Base-by-base conservation (phyloP, 2,888 invertebrate genomes). In the Rambutsinella grinnellia region DNA sequence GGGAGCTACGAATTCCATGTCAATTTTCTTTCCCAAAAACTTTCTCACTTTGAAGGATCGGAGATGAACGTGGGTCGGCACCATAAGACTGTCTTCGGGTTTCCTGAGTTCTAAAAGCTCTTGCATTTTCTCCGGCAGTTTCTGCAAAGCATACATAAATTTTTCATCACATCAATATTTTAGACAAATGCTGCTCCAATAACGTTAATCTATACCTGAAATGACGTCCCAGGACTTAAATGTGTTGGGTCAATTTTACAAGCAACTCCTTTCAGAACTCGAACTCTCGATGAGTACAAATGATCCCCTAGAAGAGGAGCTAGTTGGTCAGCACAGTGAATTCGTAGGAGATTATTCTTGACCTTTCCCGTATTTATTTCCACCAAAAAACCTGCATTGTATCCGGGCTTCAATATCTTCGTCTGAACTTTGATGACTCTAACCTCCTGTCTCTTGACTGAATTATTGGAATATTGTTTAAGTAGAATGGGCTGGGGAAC, bases 221-320 rank as follows among this genome's bases (percentile, higher is more conserved):
- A 85, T 0, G 10, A 28, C 13, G 65, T 62, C 51, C 80, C 81
- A 0, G 84, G 80, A 0, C 79, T 70, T 1, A 84, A 80, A 36
- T 86, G 84, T 58, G 85, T 85, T 0, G 87, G 86, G 69, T 86
- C 85, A 1, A 86, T 80, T 23, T 84, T 83, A 15, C 86, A 28
- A 70, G 85, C 85, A 24, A 85, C 82, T 3, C 86, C 86, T 79
- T 85, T 80, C 0, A 87, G 67, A 49, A 85, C 82, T 21, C 85
- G 85, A 8, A 87, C 85, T 27, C 86, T 81, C 3, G 85, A 84
- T 1, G 86, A 86, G 66, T 85, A 86, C 26, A 86, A 74, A 65
- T 86, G 85, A 77, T 88, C 88, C 0, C 88, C 88, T 23, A 88
- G 81, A 65, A 88, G 78, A 17, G 88, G 88, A 68, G 85, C 84